Evolutionary conservation across 2,888 invertebrate species (phyloP), one percentile per base, ranked within the genome.

Genomic region (Meghimatium bilineatum): DNA sequence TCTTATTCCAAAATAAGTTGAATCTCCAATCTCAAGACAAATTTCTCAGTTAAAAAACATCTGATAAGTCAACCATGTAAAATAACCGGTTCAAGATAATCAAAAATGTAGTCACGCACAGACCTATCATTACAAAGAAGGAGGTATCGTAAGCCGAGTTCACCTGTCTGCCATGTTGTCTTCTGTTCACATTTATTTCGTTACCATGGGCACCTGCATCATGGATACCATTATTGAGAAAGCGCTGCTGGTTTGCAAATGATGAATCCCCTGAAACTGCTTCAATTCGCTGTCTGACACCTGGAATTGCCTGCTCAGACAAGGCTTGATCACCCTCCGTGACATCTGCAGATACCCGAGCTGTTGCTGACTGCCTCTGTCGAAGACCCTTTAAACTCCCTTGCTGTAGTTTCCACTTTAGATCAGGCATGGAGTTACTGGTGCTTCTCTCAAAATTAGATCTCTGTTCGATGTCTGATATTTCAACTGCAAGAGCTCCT

Each of bases 51-150:
- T 76, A 52, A 72, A 74, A 74, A 3, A 74, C 5, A 52, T 67
- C 44, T 72, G 82, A 82, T 69, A 76, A 82, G 69, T 82, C 60
- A 52, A 79, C 66, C 60, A 83, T 71, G 8, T 83, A 38, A 66
- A 84, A 86, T n/a, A 88, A 34, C 6, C 89, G 83, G 66, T 87
- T 84, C 1, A 88, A 67, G n/a, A 88, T 77, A n/a, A 89, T 80
- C 0, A 87, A 17, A 1, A 74, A 76, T 17, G 87, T 88, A 17
- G 87, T 85, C 17, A 87, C 49, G n/a, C 84, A 79, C 14, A 89
- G 82, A 1, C 88, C 32, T 29, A 88, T 78, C 66, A 89, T 88
- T 26, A 88, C 72, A 29, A 86, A 34, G n/a, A 85, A 69, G 29
- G 67, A 67, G 14, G 44, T 75, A 60, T 69, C 80, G n/a, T 76